phyloP scores from a whole-genome alignment of 2,797 vertebrate species.

The Dermochelys coriacea region DNA sequence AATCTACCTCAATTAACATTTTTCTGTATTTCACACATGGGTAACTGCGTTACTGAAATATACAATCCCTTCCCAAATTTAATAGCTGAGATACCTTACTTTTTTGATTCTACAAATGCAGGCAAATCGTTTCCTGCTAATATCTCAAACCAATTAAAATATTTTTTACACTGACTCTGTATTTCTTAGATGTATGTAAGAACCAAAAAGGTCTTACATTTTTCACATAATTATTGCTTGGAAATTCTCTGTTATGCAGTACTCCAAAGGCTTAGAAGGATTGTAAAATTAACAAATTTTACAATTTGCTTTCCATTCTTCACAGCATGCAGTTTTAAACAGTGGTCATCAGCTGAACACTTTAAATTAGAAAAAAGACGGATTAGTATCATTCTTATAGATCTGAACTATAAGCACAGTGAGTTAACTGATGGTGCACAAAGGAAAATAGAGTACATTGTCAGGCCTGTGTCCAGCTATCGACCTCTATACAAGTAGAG shows the following conservation, averaged over 20 bases:
- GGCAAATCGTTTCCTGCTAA: constrained; percentile 59
- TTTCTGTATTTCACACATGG: constrained; percentile 72
- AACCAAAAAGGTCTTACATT: constrained; percentile 36
- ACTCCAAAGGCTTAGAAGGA: constrained; percentile 50
- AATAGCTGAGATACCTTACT: constrained; percentile 54
- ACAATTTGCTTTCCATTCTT: constrained; percentile 64
- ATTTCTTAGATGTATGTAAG: constrained; percentile 38
- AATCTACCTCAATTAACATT: constrained; percentile 61
- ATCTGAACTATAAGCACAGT: constrained; percentile 39
- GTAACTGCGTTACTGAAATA: constrained; percentile 46
- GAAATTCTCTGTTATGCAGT: constrained; percentile 56
- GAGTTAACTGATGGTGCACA: constrained; percentile 12
- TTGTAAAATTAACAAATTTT: constrained; percentile 62
- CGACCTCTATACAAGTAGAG: not conserved
- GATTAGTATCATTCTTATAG: constrained; percentile 38
- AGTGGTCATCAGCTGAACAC: constrained; percentile 44
- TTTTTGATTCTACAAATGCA: constrained; percentile 67
- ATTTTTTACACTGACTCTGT: constrained; percentile 33
- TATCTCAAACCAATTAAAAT: constrained; percentile 73
- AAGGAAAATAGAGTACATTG: constrained; percentile 62
- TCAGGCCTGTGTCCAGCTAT: constrained; percentile 19
- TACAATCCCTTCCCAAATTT: constrained; percentile 45
- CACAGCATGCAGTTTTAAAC: constrained; percentile 54
- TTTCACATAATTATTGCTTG: constrained; percentile 63
- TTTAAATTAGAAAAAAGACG: constrained; percentile 68